Evolutionary conservation across 2,888 invertebrate species (phyloP), one percentile per base, ranked within the genome.

Genomic region (Candidula unifasciata): DNA sequence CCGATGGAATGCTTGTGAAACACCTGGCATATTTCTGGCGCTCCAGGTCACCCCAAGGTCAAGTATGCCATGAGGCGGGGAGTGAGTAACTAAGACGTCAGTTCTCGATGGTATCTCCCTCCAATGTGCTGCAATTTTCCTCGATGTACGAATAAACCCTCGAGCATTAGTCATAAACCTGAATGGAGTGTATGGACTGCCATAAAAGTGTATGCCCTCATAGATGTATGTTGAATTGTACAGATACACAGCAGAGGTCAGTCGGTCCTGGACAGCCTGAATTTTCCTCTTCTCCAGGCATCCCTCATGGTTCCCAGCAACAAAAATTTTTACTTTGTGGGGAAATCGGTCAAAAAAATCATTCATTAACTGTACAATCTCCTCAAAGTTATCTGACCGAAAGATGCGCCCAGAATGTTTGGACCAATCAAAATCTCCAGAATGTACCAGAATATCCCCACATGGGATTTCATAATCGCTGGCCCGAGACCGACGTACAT

Each of bases 361-460:
- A 52, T 82, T 86, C 82, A 86, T 84, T 68, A 82, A 54, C 64
- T 86, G 86, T 10, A 86, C 60, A 24, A 86, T 78, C 35, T 86
- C 86, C 52, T 86, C 86, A 54, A 84, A 82, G 33, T 86, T 82
- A 44, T 79, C 79, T 33, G 86, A 86, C 21, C 86, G 71, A 37
- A 82, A 84, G 24, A 84, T 64, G 21, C 82, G 82, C 8, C 57
- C 73, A n/a, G 86, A 79, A 30, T 80, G 71, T 24, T 85, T 85
- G 69, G 85, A 89, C n/a, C 88, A 86, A 33, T 89, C 87, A 80
- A 92, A 92, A 85, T 92, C 92, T 13, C 92, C 92, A 0, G 92
- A 91, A 86, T 92, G 92, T 16, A 92, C 86, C 3, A 92, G 88
- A 73, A 92, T 89, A 84, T 92, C 91, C 1, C 92, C 92, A n/a